phyloP scores from a whole-genome alignment of 2,113 vertebrate species.

The Gadus chalcogrammus region DNA sequence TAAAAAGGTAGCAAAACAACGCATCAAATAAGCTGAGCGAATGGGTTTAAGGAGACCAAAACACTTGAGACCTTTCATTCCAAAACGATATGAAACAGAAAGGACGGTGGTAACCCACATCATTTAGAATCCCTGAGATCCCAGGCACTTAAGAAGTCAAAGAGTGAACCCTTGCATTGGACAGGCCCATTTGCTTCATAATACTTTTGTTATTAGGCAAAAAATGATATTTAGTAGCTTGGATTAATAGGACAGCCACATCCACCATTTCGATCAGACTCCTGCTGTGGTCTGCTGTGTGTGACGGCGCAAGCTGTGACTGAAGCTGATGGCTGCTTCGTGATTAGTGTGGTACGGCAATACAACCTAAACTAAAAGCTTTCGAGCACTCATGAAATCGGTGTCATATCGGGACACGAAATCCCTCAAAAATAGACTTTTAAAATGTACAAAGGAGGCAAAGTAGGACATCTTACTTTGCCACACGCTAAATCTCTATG shows the following conservation, averaged over 20 bases:
- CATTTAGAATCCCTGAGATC: slow-evolving; percentile 57
- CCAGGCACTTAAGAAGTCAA: slow-evolving; percentile 57
- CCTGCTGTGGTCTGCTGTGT: too few species aligned
- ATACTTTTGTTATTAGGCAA: too few species aligned
- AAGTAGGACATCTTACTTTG: too few species aligned
- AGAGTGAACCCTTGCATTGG: slow-evolving; percentile 13
- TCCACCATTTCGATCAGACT: neutral
- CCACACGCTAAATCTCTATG: too few species aligned
- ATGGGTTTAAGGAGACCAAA: neutral
- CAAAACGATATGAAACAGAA: slow-evolving; percentile 14
- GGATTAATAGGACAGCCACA: slow-evolving; percentile 6
- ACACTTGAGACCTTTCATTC: neutral
- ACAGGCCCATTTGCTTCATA: too few species aligned
- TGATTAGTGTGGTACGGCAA: too few species aligned
- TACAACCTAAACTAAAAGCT: too few species aligned
- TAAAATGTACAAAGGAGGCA: neutral
- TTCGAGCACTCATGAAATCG: too few species aligned
- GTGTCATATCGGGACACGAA: neutral
- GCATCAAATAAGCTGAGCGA: neutral
- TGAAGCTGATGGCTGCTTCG: too few species aligned
- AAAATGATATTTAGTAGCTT: slow-evolving; percentile 11
- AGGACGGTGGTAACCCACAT: neutral
- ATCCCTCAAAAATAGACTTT: neutral
- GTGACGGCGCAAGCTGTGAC: too few species aligned
- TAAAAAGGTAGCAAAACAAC: neutral